Conservation (phyloP, 2,113 vertebrate species). For the Pipa parva region DNA sequence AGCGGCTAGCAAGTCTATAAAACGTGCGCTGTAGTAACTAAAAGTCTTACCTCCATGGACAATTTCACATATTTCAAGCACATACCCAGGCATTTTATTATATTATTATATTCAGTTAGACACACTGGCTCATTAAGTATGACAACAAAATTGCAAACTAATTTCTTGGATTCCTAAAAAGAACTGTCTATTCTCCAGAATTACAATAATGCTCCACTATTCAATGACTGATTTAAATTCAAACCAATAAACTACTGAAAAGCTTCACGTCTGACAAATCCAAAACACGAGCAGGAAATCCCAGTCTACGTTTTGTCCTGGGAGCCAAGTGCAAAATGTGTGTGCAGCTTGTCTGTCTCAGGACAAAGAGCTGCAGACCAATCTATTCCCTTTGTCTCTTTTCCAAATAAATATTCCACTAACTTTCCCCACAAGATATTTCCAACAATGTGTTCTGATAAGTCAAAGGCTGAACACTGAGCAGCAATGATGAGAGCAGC, state of each 20-base stretch:
- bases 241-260: not conserved
- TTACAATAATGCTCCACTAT: not conserved
- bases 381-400: not conserved
- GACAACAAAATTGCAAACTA: no score
- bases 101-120: no score
- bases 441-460: slow-evolving; percentile 8
- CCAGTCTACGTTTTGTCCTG: not conserved
- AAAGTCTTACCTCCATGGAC: no score
- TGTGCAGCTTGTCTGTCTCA: slow-evolving; percentile 11
- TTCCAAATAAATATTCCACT: slow-evolving; percentile 13
- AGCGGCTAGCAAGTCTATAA: no score
- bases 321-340: slow-evolving; percentile 10
- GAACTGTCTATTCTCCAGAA: not conserved
- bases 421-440: slow-evolving; percentile 5
- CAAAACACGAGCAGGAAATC: slow-evolving; percentile 13
- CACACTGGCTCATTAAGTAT: no score
- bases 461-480: slow-evolving; percentile 2
- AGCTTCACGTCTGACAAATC: slow-evolving; percentile 2
- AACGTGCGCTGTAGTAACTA: no score
- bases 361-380: slow-evolving; percentile 7
- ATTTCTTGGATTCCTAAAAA: not conserved
- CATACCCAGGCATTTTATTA: no score
- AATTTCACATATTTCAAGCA: no score
- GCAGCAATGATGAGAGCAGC: not conserved
- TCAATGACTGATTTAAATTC: not conserved